phyloP scores from a whole-genome alignment of 1,140 invertebrate species.

The Lepidurus arcticus region DNA sequence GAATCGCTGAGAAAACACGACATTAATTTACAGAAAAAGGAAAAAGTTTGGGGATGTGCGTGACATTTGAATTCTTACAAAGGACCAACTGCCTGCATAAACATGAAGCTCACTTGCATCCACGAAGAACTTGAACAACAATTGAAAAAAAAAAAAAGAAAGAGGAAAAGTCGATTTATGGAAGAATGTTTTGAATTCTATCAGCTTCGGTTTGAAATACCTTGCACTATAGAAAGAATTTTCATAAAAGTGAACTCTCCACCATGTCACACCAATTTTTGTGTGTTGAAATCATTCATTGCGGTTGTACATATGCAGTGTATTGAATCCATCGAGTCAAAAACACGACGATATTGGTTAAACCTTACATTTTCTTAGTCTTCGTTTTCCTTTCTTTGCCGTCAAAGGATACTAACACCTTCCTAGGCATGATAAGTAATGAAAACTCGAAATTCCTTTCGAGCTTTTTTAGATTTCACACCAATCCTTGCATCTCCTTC shows the following conservation, averaged over 20 bases:
- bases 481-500: constrained; percentile 92
- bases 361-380: background rate
- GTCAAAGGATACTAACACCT: background rate
- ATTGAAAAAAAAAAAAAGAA: constrained; percentile 11
- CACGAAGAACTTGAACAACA: background rate
- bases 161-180: background rate
- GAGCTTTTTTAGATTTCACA: constrained; percentile 50
- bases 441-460: background rate
- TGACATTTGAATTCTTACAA: constrained; percentile 3
- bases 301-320: constrained; percentile 18
- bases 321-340: constrained; percentile 18
- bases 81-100: constrained; percentile 14
- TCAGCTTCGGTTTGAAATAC: constrained; percentile 4
- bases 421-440: background rate
- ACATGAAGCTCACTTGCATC: background rate
- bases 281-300: background rate
- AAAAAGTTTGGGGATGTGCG: background rate
- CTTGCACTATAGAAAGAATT: background rate
- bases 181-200: background rate
- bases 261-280: background rate
- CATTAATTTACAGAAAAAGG: background rate
- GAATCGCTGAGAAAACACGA: background rate
- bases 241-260: background rate
- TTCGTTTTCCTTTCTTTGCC: background rate
- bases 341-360: constrained; percentile 8